Conservation (phyloP, 2,113 vertebrate genomes). For the Porphyrio hochstetteri region DNA sequence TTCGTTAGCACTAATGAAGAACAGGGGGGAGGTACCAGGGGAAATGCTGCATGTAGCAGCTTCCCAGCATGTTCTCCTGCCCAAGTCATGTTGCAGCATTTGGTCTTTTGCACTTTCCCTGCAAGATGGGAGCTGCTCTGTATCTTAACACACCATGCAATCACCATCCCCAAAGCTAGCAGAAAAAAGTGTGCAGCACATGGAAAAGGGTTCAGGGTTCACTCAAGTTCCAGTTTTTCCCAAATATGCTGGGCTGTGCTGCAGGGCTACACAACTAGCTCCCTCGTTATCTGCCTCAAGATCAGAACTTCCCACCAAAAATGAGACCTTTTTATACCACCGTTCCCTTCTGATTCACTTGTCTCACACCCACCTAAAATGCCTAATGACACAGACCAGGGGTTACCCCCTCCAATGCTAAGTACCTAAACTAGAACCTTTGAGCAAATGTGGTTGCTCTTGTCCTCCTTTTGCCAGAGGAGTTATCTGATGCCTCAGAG, state of each 20-base stretch:
- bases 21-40: constrained; percentile 44
- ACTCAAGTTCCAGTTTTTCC: neutral
- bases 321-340: neutral
- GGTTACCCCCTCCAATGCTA: accelerated
- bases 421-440: neutral
- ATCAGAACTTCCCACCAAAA: neutral
- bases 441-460: neutral
- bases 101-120: neutral
- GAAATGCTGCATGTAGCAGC: neutral
- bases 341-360: neutral
- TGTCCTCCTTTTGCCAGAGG: neutral
- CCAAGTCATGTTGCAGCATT: constrained; percentile 1
- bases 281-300: neutral
- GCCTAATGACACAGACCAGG: neutral
- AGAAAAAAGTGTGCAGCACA: neutral
- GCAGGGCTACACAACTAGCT: neutral
- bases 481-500: neutral
- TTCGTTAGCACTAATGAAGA: constrained; percentile 61
- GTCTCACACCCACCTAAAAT: neutral
- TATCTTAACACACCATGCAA: neutral
- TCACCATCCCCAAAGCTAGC: neutral
- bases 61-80: neutral
- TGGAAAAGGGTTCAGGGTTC: neutral
- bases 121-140: neutral
- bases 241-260: neutral